phyloP scores from a whole-genome alignment of 2,797 vertebrate genomes.

The Eptatretus atami region DNA sequence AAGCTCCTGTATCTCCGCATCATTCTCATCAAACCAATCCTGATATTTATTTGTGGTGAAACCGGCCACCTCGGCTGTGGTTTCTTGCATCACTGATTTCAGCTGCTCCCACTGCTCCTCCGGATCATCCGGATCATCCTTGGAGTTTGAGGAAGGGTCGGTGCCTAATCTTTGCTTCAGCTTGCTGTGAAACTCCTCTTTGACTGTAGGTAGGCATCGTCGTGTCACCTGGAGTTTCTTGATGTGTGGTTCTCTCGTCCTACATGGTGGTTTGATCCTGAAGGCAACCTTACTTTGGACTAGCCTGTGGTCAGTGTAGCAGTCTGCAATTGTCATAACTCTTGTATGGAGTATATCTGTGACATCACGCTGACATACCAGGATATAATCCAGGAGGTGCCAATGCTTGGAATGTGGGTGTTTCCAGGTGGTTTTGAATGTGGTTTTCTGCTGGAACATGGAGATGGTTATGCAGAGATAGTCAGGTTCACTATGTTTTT shows the following conservation, averaged over 20 bases:
- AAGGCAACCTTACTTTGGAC: background rate
- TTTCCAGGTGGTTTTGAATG: background rate
- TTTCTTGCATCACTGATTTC: background rate
- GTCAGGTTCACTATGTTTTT: too few relatives aligned
- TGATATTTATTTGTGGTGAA: background rate
- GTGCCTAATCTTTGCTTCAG: background rate
- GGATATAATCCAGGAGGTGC: conserved; percentile 2
- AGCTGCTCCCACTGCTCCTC: background rate
- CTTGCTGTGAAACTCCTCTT: background rate
- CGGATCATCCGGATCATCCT: background rate
- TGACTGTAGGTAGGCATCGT: background rate
- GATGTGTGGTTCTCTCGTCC: too few relatives aligned
- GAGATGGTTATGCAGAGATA: too few relatives aligned
- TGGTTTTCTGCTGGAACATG: background rate
- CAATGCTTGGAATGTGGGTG: background rate
- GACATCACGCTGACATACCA: background rate
- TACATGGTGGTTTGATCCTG: too few relatives aligned
- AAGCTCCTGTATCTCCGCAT: background rate
- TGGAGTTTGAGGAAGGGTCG: background rate
- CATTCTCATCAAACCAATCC: conserved; percentile 1
- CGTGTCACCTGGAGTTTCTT: background rate
- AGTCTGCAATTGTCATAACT: background rate
- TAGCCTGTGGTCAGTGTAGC: background rate
- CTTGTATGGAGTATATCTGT: background rate
- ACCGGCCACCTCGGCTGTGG: background rate